Evolutionary conservation across 2,888 invertebrate genomes (phyloP), one percentile per base, ranked within the genome.

Genomic region (Tetrapedia diversipes): DNA sequence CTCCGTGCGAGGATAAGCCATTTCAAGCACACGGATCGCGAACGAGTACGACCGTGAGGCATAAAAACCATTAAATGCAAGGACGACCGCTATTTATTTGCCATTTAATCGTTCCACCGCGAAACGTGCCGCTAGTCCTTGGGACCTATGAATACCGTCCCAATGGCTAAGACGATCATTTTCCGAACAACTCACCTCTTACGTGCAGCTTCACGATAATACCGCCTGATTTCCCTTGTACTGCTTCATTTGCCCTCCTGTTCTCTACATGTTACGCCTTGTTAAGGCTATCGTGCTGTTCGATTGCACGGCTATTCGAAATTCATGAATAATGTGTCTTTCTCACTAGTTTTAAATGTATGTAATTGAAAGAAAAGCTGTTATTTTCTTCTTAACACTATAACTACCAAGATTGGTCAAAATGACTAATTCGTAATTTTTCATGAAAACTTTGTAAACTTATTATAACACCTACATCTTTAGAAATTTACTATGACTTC

Each of bases 61-160:
- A 80, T 79, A 75, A 80, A 74, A 80, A 80, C 76, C 82, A 82
- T 84, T 83, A 84, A 82, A 78, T 45, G 71, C 65, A 61, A n/a
- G 59, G 43, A 69, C 66, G 70, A 69, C 68, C 74, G 81, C 77
- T 81, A 83, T 83, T 83, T 83, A 80, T 81, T 81, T 71, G 81
- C 64, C 71, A 60, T 78, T 83, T 79, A 81, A 83, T 83, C 77
- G 70, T 60, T 71, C 45, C 56, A 57, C 64, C 56, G 59, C 19
- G 73, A 68, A n/a, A 72, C 66, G 82, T 75, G 74, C 66, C 24
- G 51, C 56, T 51, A 53, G 61, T 53, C 51, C 45, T 47, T 45
- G 54, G 76, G 56, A 45, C 37, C 45, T n/a, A 70, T 63, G 66
- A 63, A 70, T 63, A 32, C 54, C n/a, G 14, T 14, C 47, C 16